phyloP scores from a whole-genome alignment of 2,888 invertebrate species.

The Ypsolopha sequella region DNA sequence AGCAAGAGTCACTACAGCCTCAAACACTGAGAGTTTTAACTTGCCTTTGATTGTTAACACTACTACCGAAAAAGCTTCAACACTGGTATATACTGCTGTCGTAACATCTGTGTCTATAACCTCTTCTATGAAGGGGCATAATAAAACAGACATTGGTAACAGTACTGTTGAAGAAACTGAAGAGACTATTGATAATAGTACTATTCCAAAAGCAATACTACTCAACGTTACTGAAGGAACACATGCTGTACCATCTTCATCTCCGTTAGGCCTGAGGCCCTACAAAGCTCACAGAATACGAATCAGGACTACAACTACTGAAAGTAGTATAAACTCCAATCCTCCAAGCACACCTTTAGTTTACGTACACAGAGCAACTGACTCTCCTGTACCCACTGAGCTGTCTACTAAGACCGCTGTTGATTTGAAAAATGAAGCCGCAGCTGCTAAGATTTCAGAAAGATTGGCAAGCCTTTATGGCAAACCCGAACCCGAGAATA shows the following conservation, averaged over 20 bases:
- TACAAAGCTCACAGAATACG: slow-evolving; percentile 42
- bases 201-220: slow-evolving; percentile 21
- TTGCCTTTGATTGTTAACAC: slow-evolving; percentile 27
- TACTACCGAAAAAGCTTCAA: slow-evolving; percentile 56
- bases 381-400: slow-evolving; percentile 38
- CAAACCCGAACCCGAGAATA: slow-evolving; percentile 32
- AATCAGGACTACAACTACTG: slow-evolving; percentile 54
- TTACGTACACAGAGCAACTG: slow-evolving; percentile 26
- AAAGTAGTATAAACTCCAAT: slow-evolving; percentile 27
- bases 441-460: slow-evolving; percentile 36
- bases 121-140: slow-evolving; percentile 60
- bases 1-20: slow-evolving; percentile 33
- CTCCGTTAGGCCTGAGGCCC: slow-evolving; percentile 19
- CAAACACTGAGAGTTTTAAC: slow-evolving; percentile 33
- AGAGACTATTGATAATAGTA: slow-evolving; percentile 18
- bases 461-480: slow-evolving; percentile 35
- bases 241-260: slow-evolving; percentile 19
- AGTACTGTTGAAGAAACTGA: slow-evolving; percentile 24
- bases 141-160: slow-evolving; percentile 48
- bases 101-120: slow-evolving; percentile 66
- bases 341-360: slow-evolving; percentile 22
- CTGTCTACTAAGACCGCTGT: slow-evolving; percentile 18
- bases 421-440: slow-evolving; percentile 22
- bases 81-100: slow-evolving; percentile 64
- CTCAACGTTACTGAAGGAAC: slow-evolving; percentile 34